phyloP scores from a whole-genome alignment of 1,140 invertebrate species.

The Diorhabda elongata region DNA sequence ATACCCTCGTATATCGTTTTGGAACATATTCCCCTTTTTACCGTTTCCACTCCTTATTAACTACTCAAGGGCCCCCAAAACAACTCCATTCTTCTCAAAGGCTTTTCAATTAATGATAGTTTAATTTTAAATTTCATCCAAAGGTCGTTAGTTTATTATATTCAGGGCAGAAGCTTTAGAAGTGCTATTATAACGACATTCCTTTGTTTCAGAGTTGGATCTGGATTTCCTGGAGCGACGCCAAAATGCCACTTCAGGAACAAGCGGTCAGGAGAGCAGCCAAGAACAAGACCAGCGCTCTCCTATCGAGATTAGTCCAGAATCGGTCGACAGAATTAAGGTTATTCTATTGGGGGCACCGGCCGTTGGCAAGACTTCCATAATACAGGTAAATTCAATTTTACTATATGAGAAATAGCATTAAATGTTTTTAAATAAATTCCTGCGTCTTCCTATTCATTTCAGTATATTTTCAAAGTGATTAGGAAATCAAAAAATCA shows the following conservation, averaged over 20 bases:
- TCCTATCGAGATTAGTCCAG: constrained; percentile 46
- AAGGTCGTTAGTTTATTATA: neutral
- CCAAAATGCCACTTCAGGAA: constrained; percentile 34
- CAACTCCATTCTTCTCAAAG: neutral
- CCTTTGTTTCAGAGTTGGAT: constrained; percentile 53
- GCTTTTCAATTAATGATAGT: neutral
- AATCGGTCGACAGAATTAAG: constrained; percentile 63
- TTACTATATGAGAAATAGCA: no score
- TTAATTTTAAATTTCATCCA: neutral
- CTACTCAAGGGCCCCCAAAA: neutral
- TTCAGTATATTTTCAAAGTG: no score
- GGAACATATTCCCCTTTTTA: no score
- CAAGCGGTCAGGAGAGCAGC: constrained; percentile 18
- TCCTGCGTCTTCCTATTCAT: no score
- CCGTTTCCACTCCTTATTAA: no score
- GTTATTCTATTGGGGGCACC: constrained; percentile 73
- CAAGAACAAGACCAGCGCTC: constrained; percentile 33
- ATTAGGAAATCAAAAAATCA: no score
- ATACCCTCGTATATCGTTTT: no score
- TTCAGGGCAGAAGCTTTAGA: neutral
- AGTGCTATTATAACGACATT: neutral
- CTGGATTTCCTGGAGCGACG: constrained; percentile 58
- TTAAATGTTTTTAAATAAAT: no score
- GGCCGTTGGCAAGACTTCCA: constrained; percentile 75
- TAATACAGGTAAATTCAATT: constrained; percentile 63